phyloP scores from a whole-genome alignment of 2,888 invertebrate species.

The Tetragonula carbonaria region DNA sequence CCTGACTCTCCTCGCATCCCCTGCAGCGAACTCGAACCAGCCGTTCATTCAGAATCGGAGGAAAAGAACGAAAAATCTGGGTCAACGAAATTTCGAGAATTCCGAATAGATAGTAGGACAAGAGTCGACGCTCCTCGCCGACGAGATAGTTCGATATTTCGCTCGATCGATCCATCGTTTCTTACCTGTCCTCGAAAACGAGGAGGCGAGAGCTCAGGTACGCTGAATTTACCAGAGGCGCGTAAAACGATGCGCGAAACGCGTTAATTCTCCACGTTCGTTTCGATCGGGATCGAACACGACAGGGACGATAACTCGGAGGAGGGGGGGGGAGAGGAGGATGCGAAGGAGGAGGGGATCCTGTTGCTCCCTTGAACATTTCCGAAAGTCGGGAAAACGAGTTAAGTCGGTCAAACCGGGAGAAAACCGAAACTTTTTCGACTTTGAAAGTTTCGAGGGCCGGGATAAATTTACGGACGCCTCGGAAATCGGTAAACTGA shows the following conservation, averaged over 20 bases:
- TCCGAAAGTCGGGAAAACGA: slow-evolving; percentile 39
- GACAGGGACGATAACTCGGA: neutral
- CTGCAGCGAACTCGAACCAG: slow-evolving; percentile 63
- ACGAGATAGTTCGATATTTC: neutral
- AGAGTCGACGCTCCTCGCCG: neutral
- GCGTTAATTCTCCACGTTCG: neutral
- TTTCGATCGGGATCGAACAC: neutral
- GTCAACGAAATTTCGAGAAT: slow-evolving; percentile 63
- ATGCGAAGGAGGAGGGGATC: slow-evolving; percentile 33
- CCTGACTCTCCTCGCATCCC: slow-evolving; percentile 72
- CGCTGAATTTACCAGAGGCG: neutral
- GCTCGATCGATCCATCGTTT: neutral
- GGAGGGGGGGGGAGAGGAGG: too few species aligned
- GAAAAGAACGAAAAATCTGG: slow-evolving; percentile 67
- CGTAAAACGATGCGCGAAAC: neutral
- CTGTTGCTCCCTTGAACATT: slow-evolving; percentile 62
- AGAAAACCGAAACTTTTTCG: slow-evolving; percentile 55
- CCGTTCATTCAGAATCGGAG: slow-evolving; percentile 65
- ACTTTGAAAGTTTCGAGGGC: slow-evolving; percentile 52
- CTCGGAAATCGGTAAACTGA: slow-evolving; percentile 25
- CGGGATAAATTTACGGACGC: slow-evolving; percentile 22
- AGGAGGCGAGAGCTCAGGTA: neutral
- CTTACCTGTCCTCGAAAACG: neutral
- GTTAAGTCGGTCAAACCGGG: slow-evolving; percentile 54
- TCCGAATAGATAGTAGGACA: neutral